Evolutionary conservation across 2,888 invertebrate species (phyloP).

Genomic region (Xylota sylvarum): DNA sequence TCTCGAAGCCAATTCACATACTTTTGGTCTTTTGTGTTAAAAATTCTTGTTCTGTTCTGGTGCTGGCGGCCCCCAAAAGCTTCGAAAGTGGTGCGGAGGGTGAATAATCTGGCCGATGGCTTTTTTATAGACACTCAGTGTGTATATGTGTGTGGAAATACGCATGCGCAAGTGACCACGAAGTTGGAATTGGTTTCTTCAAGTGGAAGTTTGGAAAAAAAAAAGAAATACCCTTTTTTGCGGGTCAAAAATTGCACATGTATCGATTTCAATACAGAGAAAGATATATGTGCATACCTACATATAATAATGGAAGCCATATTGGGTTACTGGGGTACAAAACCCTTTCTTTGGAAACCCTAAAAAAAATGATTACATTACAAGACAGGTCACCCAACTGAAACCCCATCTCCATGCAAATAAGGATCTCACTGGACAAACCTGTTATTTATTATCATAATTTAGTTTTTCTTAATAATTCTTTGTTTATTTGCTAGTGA

Average conservation of each 20-base stretch:
- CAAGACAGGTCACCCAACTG: constrained; percentile 12
- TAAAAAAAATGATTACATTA: constrained; percentile 28
- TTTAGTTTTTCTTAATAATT: constrained; percentile 12
- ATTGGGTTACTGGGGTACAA: constrained; percentile 65
- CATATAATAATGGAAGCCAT: constrained; percentile 50
- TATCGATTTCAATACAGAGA: constrained; percentile 56
- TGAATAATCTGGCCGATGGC: constrained; percentile 57
- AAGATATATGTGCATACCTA: not conserved
- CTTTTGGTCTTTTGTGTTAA: constrained; percentile 49
- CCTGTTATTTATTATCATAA: constrained; percentile 18
- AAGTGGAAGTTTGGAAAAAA: constrained; percentile 33
- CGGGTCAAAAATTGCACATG: constrained; percentile 36
- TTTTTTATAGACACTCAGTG: constrained; percentile 17
- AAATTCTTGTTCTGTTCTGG: constrained; percentile 56
- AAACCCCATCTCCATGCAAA: not conserved
- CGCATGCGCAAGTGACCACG: constrained; percentile 38
- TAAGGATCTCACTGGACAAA: not conserved
- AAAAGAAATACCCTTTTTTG: not conserved
- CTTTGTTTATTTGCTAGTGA: constrained; percentile 23
- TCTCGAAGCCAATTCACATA: constrained; percentile 51
- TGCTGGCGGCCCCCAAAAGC: constrained; percentile 25
- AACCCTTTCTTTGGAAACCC: constrained; percentile 23
- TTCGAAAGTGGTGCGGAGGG: not conserved
- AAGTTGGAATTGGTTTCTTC: constrained; percentile 12
- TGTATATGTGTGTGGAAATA: constrained; percentile 7